These are phyloP conservation scores for Watsonalla binaria DNA, from an alignment of 2,888 invertebrate species.

Conservation along the genomic window DNA sequence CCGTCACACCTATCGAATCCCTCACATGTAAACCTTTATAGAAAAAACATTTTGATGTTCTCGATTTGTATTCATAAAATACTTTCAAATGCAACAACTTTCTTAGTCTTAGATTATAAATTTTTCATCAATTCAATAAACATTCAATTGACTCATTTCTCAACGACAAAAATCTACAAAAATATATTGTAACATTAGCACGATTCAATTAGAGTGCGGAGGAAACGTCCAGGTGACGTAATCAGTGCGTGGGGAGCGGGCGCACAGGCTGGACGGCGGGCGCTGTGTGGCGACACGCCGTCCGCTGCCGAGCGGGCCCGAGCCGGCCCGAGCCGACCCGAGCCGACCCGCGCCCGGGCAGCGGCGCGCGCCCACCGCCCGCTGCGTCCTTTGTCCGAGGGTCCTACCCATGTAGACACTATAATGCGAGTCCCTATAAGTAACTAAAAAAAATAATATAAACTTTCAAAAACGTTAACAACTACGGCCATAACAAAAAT, in stretches of 20 bases:
- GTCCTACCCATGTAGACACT: slow-evolving; percentile 52
- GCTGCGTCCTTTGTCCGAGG: slow-evolving; percentile 30
- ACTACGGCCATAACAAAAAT: slow-evolving; percentile 78
- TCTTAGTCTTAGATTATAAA: slow-evolving; percentile 76
- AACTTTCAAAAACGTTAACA: slow-evolving; percentile 76
- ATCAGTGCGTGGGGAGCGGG: slow-evolving; percentile 28
- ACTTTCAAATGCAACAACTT: slow-evolving; percentile 78
- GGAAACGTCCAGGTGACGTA: slow-evolving; percentile 40
- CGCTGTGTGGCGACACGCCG: too few species aligned
- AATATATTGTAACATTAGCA: slow-evolving; percentile 76
- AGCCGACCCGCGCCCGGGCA: slow-evolving; percentile 12
- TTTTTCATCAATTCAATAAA: slow-evolving; percentile 73
- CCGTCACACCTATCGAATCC: slow-evolving; percentile 60
- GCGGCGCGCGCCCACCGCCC: slow-evolving; percentile 18
- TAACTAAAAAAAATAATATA: slow-evolving; percentile 65
- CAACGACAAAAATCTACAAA: slow-evolving; percentile 78
- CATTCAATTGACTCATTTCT: slow-evolving; percentile 78
- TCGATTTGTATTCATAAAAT: slow-evolving; percentile 77
- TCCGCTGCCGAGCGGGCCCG: not conserved
- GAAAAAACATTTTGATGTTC: slow-evolving; percentile 77
- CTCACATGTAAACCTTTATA: slow-evolving; percentile 74
- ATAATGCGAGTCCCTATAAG: slow-evolving; percentile 60
- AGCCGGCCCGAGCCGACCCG: slow-evolving; percentile 5
- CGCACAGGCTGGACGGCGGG: slow-evolving; percentile 5
- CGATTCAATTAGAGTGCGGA: slow-evolving; percentile 64